A percentile compares a stretch with the other conserved stretches of the same genome.
Conservation (phyloP, 2,888 invertebrate genomes). For the Sialis fuliginosa region DNA sequence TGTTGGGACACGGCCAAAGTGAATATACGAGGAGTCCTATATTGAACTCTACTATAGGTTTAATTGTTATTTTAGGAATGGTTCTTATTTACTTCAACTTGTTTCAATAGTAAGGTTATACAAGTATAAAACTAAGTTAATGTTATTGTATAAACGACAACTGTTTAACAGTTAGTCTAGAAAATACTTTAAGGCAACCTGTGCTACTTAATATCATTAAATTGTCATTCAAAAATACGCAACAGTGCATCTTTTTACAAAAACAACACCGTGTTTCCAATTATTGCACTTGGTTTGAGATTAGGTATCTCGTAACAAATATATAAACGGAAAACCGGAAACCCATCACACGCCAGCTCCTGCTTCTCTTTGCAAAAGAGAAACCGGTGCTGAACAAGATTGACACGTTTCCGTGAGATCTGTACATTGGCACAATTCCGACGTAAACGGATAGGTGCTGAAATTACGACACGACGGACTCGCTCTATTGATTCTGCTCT, state of each 20-base stretch:
- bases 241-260: not conserved
- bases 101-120: not conserved
- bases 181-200: slow-evolving; percentile 6
- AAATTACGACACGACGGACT: no score
- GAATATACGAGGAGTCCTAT: no score
- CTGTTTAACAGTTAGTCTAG: not conserved
- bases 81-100: not conserved
- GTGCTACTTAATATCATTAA: slow-evolving; percentile 4
- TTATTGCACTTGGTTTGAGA: not conserved
- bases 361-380: no score
- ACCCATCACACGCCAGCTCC: no score
- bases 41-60: not conserved
- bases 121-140: not conserved
- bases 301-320: not conserved
- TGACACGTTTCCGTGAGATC: no score
- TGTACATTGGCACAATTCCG: no score
- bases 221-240: not conserved
- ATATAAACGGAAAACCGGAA: no score
- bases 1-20: no score
- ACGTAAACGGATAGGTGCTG: no score
- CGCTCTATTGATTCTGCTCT: no score
- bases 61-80: not conserved
- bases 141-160: not conserved
- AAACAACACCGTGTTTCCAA: not conserved
- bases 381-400: no score